Conservation (phyloP, 2,113 vertebrate species). For the Crotophaga sulcirostris region DNA sequence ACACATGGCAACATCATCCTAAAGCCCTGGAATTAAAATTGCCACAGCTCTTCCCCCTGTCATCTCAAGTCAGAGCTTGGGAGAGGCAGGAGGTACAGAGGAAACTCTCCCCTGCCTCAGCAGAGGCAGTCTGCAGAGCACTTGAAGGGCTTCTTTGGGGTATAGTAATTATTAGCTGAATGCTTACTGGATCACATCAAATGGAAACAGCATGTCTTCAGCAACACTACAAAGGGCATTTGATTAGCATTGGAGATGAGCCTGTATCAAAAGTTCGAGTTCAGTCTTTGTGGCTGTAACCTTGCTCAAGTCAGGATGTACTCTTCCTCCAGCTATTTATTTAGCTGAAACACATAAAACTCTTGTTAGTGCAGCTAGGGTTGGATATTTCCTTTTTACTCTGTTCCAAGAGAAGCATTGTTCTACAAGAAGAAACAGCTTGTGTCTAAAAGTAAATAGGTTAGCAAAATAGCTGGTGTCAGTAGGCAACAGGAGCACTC, state of each 20-base stretch:
- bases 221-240: neutral
- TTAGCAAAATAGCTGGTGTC: conserved; percentile 19
- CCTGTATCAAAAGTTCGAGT: neutral
- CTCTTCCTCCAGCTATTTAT: conserved; percentile 13
- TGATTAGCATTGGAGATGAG: neutral
- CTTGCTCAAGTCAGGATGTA: neutral
- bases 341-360: conserved; percentile 34
- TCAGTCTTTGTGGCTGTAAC: neutral
- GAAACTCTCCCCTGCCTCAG: accelerated
- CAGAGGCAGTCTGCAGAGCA: neutral
- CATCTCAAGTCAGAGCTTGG: too few species aligned
- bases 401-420: conserved; percentile 39
- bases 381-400: conserved; percentile 19
- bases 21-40: neutral
- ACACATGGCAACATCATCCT: accelerated
- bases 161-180: neutral
- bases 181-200: neutral
- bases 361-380: neutral
- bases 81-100: neutral
- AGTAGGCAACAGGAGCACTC: neutral
- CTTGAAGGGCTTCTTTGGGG: neutral
- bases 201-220: neutral
- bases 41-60: neutral
- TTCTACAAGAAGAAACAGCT: conserved; percentile 34
- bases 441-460: conserved; percentile 9